Conservation (phyloP, 2,888 invertebrate species). For the Ypsolopha scabrella region DNA sequence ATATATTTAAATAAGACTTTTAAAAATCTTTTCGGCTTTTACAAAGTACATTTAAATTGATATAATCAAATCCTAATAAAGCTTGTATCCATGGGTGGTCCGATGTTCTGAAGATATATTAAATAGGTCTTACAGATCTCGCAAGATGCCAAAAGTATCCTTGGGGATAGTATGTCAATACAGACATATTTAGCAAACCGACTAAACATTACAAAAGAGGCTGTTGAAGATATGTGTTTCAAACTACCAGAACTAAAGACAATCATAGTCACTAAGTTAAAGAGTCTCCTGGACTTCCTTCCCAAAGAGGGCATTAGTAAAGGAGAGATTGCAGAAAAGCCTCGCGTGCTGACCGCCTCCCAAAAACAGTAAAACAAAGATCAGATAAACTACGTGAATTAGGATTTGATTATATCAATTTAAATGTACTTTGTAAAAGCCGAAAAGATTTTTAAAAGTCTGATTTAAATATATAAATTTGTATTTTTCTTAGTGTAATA, state of each 20-base stretch:
- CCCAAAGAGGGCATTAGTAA: constrained; percentile 61
- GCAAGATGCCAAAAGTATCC: constrained; percentile 53
- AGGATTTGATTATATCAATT: constrained; percentile 55
- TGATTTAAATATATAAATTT: no score
- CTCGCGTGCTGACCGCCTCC: constrained; percentile 67
- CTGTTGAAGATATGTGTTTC: constrained; percentile 55
- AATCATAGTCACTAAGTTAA: constrained; percentile 71
- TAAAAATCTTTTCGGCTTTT: constrained; percentile 66
- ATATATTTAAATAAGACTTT: no score
- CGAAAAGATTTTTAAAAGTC: constrained; percentile 66
- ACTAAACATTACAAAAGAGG: constrained; percentile 49
- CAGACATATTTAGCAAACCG: constrained; percentile 66
- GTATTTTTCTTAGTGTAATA: no score
- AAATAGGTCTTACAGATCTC: constrained; percentile 55
- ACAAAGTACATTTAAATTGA: constrained; percentile 66
- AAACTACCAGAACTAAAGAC: constrained; percentile 64
- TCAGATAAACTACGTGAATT: constrained; percentile 54
- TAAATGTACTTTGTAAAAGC: constrained; percentile 69
- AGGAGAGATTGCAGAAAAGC: constrained; percentile 63
- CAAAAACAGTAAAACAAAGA: constrained; percentile 65
- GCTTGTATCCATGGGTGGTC: constrained; percentile 76
- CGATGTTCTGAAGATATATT: constrained; percentile 69
- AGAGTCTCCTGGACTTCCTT: constrained; percentile 70
- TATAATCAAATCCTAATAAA: constrained; percentile 49
- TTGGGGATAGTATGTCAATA: constrained; percentile 60